These are phyloP conservation scores for Cantharis nigra DNA, from an alignment of 2,888 invertebrate species.

Conservation along the genomic window DNA sequence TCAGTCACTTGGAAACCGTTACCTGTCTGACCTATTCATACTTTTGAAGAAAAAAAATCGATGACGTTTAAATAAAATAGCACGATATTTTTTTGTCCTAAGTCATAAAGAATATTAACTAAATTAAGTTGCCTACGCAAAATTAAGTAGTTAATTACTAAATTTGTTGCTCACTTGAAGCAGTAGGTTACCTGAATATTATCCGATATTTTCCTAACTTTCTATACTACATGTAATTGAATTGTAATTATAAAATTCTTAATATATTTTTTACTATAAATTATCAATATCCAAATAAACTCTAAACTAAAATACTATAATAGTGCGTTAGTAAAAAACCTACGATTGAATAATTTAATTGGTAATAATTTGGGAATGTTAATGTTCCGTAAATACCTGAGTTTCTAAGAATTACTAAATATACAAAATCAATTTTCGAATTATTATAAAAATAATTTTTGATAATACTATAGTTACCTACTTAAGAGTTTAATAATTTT, in stretches of 20 bases:
- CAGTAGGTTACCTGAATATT: constrained; percentile 2
- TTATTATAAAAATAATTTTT: not conserved
- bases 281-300: too few relatives aligned
- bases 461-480: not conserved
- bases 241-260: not conserved
- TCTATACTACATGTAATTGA: not conserved
- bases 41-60: not conserved
- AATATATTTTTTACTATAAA: not conserved
- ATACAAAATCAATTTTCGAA: not conserved
- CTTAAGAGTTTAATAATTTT: not conserved
- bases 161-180: not conserved
- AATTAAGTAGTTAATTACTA: not conserved
- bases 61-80: not conserved
- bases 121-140: not conserved
- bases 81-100: not conserved
- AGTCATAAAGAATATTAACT: not conserved
- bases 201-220: not conserved
- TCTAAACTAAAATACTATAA: not conserved
- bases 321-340: not conserved
- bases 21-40: not conserved
- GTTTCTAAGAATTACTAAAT: not conserved
- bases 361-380: too few relatives aligned
- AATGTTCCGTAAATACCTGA: not conserved
- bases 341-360: not conserved
- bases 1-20: not conserved